Evolutionary conservation across 1,140 invertebrate genomes (phyloP), one percentile per base, ranked within the genome.

Genomic region (Hypothenemus hampei): DNA sequence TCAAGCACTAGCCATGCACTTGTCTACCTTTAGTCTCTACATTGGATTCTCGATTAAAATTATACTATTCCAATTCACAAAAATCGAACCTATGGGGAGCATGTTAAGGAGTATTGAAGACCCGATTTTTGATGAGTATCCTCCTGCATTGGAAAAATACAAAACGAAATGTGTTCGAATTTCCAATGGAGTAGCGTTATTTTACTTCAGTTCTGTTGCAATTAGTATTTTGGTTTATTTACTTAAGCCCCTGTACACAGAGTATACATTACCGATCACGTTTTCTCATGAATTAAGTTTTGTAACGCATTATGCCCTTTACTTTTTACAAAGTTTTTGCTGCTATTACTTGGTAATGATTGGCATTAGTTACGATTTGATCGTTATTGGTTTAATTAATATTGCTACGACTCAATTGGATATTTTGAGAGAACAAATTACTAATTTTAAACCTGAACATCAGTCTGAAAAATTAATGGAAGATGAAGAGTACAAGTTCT

Each of bases 1-100:
- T 22, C 24, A 53, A 18, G 1, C 40, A 0, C 13, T 53, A 3
- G 13, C 39, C 39, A 53, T 21, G 11, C 50, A 53, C 18, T 22
- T 53, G 6, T 26, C 50, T 8, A 53, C 50, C 8, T 39, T 53
- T 22, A 23, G 37, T n/a, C 36, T 53, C 5, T 53, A 53, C 16
- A 44, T 53, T 11, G 50, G 50, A n/a, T 53, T 19, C 16, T 31
- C 22, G 13, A 33, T 44, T 3, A 45, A 43, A 35, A 53, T 53
- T 20, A 3, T 53, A 2, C 16, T 53, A 10, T 53, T 53, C 18
- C 37, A 43, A 21, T 39, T 40, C 1, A 50, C 3, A 41, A 53
- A 53, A 13, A 19, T n/a, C 4, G 13, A 20, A 11, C 21, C 11
- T 11, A n/a, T 53, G 5, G 10, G 10, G 21, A 33, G 31, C 5